Evolutionary conservation across 30 jellyfish, hydroid and myxozoan species (phyloP), one percentile per base, ranked within the genome.

Genomic region (Rhopilema esculentum): DNA sequence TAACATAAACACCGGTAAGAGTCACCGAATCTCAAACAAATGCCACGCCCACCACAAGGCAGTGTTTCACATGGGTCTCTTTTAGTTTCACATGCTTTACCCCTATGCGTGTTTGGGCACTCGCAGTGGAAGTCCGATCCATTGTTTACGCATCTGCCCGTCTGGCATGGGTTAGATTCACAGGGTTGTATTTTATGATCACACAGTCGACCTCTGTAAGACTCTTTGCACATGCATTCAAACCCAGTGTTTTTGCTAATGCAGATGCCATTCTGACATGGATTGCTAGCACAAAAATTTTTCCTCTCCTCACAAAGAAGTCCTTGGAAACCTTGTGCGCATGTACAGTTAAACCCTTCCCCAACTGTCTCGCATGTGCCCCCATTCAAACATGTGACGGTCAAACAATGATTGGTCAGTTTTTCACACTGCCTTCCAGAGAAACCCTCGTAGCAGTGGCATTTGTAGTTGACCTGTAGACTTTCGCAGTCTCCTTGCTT

Each of bases 41-140:
- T 51, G 7, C 96, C 96, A 49, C 86, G 90, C n/a, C 90, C 96
- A 1, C 96, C 91, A 76, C 96, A 88, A 0, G 96, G 96, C 71
- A 63, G 62, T 19, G 78, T 24, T 27, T 63, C 90, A 84, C 96
- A 88, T 0, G 91, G 90, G 71, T 88, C 83, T 52, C 79, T 53
- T n/a, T 76, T 71, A 9, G n/a, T 80, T 64, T 88, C 91, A 53
- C 96, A 88, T 7, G 31, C 23, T 1, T n/a, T 70, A 1, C 96
- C 96, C 32, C 61, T 57, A 49, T 80, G 86, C 48, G 91, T 57
- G 31, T 57, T 27, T 6, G 86, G 89, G 50, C 96, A 88, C 50
- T 52, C 72, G 64, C 96, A 88, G 26, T 6, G 16, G 68, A 66
- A 88, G 20, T 62, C 69, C 2, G 87, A 32, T 20, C 82, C 72